These are phyloP conservation scores for Orientallactaga sibirica DNA, from an alignment of 2,797 vertebrate species.

Conservation along the genomic window DNA sequence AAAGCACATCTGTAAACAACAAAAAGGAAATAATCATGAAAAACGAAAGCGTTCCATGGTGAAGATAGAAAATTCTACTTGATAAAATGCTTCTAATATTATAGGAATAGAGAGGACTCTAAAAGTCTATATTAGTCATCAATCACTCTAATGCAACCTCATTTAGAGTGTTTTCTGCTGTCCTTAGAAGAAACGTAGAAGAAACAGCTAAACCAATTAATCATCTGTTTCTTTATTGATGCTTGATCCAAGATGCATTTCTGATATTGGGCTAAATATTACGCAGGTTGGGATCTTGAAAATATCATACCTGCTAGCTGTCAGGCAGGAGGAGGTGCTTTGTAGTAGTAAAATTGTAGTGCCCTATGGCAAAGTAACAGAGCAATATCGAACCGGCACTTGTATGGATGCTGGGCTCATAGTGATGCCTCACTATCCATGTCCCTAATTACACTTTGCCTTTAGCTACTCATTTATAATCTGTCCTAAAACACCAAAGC, in stretches of 20 bases:
- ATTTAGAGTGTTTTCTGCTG: constrained; percentile 17
- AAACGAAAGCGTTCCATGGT: constrained; percentile 11
- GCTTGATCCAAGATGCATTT: neutral
- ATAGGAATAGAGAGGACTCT: constrained; percentile 26
- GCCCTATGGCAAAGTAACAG: too few species aligned
- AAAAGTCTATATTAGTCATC: neutral
- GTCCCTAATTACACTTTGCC: constrained; percentile 66
- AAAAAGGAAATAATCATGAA: neutral
- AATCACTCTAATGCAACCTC: neutral
- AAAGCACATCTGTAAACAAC: neutral
- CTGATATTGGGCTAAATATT: neutral
- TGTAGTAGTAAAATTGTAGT: neutral
- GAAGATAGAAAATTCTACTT: constrained; percentile 3
- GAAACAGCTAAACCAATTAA: neutral
- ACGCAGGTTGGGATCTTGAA: neutral
- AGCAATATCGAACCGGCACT: constrained; percentile 18
- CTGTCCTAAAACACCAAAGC: constrained; percentile 57
- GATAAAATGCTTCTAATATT: constrained; percentile 52
- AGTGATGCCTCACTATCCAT: constrained; percentile 32
- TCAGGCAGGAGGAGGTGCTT: neutral
- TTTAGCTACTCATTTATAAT: constrained; percentile 76
- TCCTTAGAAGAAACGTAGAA: constrained; percentile 48
- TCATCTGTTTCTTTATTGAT: neutral
- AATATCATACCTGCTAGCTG: neutral
- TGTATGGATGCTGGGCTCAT: neutral